These are phyloP conservation scores for Zosterops lateralis DNA, from an alignment of 2,113 vertebrate genomes.

Conservation along the genomic window DNA sequence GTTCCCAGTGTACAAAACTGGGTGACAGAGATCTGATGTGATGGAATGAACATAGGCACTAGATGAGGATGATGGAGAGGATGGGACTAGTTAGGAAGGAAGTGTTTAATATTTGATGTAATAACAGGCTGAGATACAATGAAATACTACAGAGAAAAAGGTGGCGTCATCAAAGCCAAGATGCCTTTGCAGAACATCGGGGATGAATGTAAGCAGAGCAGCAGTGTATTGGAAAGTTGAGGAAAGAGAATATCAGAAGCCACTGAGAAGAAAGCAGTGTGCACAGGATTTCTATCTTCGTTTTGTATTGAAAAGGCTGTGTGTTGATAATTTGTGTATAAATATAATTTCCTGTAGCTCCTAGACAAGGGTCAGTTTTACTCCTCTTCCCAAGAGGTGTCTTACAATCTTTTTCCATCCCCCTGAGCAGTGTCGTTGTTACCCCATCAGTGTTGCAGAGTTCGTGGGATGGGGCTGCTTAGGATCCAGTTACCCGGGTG, in stretches of 20 bases:
- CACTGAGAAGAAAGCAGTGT: neutral
- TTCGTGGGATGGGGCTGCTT: fast-evolving
- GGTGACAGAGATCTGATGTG: neutral
- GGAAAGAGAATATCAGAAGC: neutral
- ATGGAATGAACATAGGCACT: neutral
- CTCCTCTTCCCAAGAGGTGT: neutral
- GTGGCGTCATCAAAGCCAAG: neutral
- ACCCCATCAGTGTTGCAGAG: fast-evolving
- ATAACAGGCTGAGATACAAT: neutral
- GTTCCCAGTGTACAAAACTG: neutral
- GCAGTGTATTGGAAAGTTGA: neutral
- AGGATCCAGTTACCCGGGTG: neutral
- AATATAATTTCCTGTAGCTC: neutral
- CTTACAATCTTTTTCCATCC: neutral
- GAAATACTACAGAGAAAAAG: neutral
- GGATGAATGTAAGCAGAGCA: neutral
- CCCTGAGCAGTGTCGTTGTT: neutral
- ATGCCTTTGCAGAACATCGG: neutral
- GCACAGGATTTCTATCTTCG: neutral
- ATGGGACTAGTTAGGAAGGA: neutral
- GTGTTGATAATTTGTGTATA: neutral
- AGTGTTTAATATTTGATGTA: neutral
- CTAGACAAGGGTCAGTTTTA: neutral
- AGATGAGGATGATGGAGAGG: neutral
- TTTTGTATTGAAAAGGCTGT: neutral